These are phyloP conservation scores for Eilema sororculum DNA, from an alignment of 2,888 invertebrate genomes.

Conservation along the genomic window DNA sequence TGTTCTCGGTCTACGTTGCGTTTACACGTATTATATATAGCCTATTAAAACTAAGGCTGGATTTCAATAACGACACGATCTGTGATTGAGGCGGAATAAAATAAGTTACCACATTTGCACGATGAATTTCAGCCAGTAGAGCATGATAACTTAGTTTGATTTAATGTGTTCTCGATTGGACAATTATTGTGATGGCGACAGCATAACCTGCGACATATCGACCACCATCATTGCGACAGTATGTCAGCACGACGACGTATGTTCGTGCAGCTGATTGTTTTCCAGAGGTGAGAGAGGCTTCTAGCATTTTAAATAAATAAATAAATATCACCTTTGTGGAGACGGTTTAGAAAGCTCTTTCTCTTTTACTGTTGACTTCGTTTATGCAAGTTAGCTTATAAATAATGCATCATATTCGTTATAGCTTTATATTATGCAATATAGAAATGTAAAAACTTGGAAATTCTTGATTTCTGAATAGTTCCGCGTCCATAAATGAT, in stretches of 20 bases:
- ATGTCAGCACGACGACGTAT: too few species aligned
- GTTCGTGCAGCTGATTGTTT: background rate
- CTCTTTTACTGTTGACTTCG: background rate
- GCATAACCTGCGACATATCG: too few species aligned
- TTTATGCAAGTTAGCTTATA: background rate
- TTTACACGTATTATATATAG: too few species aligned
- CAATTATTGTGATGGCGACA: too few species aligned
- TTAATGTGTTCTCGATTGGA: background rate
- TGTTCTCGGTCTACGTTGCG: too few species aligned
- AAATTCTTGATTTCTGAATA: conserved; percentile 2
- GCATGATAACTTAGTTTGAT: background rate
- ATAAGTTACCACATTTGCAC: too few species aligned
- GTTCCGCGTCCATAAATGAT: background rate
- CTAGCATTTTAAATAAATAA: background rate
- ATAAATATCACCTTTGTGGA: background rate
- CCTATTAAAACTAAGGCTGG: too few species aligned
- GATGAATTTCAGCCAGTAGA: background rate
- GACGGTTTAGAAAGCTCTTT: conserved; percentile 3
- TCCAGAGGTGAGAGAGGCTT: background rate
- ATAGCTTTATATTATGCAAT: conserved; percentile 6
- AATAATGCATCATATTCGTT: conserved; percentile 4
- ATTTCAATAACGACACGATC: too few species aligned
- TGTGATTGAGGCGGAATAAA: too few species aligned
- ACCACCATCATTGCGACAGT: too few species aligned
- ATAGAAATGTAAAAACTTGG: background rate